Evolutionary conservation across 2,888 invertebrate genomes (phyloP).

Genomic region (Cistogaster globosa): DNA sequence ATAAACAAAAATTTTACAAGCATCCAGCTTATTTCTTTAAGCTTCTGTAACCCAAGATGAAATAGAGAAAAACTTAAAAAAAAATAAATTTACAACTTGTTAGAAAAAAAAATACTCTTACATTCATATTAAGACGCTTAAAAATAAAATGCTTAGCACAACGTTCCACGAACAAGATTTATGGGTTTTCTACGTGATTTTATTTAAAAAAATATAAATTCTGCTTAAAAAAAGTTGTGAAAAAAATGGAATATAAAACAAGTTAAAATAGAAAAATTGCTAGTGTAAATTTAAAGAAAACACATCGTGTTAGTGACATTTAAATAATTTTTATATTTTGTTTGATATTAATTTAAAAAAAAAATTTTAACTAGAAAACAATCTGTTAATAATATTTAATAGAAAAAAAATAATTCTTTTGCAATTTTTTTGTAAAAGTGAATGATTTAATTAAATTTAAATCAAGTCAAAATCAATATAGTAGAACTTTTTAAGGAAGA

Average conservation of each 20-base stretch:
- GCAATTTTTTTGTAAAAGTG: too few relatives aligned
- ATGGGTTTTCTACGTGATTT: conserved; percentile 64
- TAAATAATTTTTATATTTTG: conserved; percentile 32
- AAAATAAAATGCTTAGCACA: conserved; percentile 47
- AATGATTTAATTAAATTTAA: too few relatives aligned
- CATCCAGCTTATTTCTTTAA: conserved; percentile 38
- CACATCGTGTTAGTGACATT: conserved; percentile 60
- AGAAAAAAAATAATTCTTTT: too few relatives aligned
- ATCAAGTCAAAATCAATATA: too few relatives aligned
- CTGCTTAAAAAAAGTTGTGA: conserved; percentile 3
- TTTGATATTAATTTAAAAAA: neutral
- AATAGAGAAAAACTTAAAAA: conserved; percentile 35
- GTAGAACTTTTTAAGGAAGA: too few relatives aligned
- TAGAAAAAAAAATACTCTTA: conserved; percentile 27
- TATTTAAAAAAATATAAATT: conserved; percentile 19
- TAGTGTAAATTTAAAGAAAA: conserved; percentile 1
- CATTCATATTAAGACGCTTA: conserved; percentile 56
- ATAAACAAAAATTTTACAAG: conserved; percentile 3
- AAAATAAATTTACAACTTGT: conserved; percentile 55
- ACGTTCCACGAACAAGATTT: conserved; percentile 58
- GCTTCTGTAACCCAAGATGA: conserved; percentile 20
- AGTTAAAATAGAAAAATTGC: conserved; percentile 28
- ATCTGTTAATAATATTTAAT: neutral
- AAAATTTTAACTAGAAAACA: neutral
- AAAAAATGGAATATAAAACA: conserved; percentile 17